These are phyloP conservation scores for Conopomorpha cramerella DNA, from an alignment of 1,140 invertebrate genomes.

Conservation along the genomic window DNA sequence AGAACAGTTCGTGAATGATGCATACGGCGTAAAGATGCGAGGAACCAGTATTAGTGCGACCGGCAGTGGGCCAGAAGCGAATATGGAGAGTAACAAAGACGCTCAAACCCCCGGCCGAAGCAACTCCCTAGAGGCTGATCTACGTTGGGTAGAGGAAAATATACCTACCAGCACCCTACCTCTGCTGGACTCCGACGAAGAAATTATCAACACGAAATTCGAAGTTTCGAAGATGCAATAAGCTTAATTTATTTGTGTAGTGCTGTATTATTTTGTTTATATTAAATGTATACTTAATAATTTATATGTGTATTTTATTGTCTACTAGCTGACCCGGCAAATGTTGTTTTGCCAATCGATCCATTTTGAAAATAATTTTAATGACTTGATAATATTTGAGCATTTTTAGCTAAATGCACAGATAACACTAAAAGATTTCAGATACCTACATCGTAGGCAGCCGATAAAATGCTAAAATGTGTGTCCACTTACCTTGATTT, in stretches of 20 bases:
- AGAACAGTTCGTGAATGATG: conserved; percentile 82
- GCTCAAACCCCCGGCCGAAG: too few species aligned
- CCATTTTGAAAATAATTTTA: too few species aligned
- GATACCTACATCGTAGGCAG: too few species aligned
- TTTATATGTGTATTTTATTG: too few species aligned
- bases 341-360: too few species aligned
- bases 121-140: conserved; percentile 71
- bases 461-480: too few species aligned
- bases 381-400: too few species aligned
- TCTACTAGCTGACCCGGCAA: too few species aligned
- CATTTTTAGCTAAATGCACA: too few species aligned
- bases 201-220: conserved; percentile 86
- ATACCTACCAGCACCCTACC: conserved; percentile 81
- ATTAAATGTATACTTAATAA: conserved; percentile 20
- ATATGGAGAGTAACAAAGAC: too few species aligned
- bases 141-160: conserved; percentile 92
- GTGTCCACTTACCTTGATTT: too few species aligned
- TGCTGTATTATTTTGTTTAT: conserved; percentile 19
- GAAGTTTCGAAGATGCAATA: conserved; percentile 92
- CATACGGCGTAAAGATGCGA: conserved; percentile 82
- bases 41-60: conserved; percentile 31
- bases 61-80: conserved; percentile 17
- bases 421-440: too few species aligned
- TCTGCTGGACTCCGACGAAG: conserved; percentile 87
- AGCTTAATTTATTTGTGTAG: conserved; percentile 7